phyloP scores from a whole-genome alignment of 2,113 vertebrate genomes.

The Hippocampus mohnikei region DNA sequence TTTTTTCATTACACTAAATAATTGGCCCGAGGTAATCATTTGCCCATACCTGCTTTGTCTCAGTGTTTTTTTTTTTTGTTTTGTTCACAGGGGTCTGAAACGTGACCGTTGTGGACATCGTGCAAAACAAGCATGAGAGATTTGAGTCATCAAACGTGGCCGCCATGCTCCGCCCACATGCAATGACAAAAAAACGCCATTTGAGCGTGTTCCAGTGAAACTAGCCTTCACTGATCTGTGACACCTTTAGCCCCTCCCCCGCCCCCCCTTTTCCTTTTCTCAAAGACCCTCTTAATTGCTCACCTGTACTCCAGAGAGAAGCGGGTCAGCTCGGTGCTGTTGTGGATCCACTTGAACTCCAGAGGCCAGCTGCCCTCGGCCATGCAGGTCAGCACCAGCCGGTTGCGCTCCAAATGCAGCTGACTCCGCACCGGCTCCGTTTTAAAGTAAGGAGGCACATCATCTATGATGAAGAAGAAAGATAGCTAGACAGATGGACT shows the following conservation, averaged over 20 bases:
- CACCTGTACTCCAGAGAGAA: constrained; percentile 97
- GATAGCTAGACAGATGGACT: no score
- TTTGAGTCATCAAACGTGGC: no score
- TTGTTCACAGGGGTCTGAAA: no score
- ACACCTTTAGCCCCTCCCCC: background rate
- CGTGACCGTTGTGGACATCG: no score
- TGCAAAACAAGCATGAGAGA: no score
- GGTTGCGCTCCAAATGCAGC: constrained; percentile 93
- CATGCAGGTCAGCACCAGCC: constrained; percentile 97
- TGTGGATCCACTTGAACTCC: constrained; percentile 98
- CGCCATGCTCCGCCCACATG: no score
- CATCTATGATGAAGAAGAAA: constrained; percentile 72
- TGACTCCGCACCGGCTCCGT: constrained; percentile 91
- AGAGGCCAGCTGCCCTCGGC: constrained; percentile 98
- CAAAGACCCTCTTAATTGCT: constrained; percentile 13
- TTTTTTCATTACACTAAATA: no score
- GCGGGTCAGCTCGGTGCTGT: constrained; percentile 85
- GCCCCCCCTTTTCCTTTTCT: background rate
- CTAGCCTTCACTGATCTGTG: background rate
- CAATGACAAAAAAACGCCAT: no score
- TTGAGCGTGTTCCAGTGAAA: background rate
- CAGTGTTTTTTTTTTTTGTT: no score
- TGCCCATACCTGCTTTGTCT: no score
- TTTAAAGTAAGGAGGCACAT: constrained; percentile 97
- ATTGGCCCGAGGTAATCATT: no score